Evolutionary conservation across 1,140 invertebrate genomes (phyloP).

Genomic region (Psilanteris sp.): DNA sequence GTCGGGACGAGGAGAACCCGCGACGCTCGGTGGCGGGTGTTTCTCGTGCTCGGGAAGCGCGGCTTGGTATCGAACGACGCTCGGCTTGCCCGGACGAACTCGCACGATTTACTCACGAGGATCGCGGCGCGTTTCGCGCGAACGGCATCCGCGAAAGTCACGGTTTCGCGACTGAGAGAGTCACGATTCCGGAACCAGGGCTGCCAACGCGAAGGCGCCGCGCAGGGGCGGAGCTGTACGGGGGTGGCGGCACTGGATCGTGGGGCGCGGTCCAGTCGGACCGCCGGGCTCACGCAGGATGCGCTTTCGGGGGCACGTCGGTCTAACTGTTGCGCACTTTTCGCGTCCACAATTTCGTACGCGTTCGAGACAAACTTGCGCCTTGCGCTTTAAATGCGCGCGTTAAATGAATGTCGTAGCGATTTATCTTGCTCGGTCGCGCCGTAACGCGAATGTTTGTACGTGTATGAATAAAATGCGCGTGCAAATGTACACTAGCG

Average conservation of each 20-base stretch:
- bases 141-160: constrained; percentile 15
- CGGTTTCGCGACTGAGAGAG: constrained; percentile 7
- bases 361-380: no score
- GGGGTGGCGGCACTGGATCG: not conserved
- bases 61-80: not conserved
- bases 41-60: not conserved
- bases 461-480: no score
- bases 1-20: not conserved
- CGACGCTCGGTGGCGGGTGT: no score
- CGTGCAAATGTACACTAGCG: no score
- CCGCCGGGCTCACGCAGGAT: no score
- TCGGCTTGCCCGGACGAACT: not conserved
- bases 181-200: constrained; percentile 23
- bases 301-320: no score
- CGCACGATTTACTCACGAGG: not conserved
- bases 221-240: not conserved
- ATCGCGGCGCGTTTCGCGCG: not conserved
- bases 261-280: constrained; percentile 10
- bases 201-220: not conserved
- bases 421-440: no score
- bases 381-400: no score
- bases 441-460: no score
- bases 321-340: no score
- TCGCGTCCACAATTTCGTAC: no score
- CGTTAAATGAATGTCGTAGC: no score